These are phyloP conservation scores for Hetaerina titia DNA, from an alignment of 2,888 invertebrate species.

Conservation along the genomic window DNA sequence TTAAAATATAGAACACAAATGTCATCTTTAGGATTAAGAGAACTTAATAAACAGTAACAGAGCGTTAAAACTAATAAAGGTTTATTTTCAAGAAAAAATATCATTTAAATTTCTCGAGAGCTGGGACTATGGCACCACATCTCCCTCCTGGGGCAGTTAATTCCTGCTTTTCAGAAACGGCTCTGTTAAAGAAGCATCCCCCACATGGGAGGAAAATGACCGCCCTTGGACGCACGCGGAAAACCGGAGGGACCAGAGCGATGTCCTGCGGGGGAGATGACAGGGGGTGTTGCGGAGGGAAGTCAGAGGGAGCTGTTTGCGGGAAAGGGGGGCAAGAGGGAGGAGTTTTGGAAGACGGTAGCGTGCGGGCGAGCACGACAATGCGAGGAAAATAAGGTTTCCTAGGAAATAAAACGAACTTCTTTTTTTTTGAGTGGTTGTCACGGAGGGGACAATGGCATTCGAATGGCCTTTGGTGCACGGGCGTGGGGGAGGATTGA, in stretches of 20 bases:
- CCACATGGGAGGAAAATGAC: too few relatives aligned
- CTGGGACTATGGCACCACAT: too few relatives aligned
- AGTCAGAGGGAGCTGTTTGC: background rate
- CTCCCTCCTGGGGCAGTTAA: too few relatives aligned
- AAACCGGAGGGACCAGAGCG: background rate
- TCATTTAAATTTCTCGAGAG: too few relatives aligned
- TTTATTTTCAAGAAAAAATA: too few relatives aligned
- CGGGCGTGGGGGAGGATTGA: conserved; percentile 9
- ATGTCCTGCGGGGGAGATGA: background rate
- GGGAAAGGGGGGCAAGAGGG: background rate
- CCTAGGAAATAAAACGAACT: background rate
- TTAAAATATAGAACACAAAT: too few relatives aligned
- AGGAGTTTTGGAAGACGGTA: background rate
- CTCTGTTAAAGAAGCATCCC: too few relatives aligned
- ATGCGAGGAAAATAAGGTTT: conserved; percentile 22
- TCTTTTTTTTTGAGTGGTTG: background rate
- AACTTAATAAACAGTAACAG: too few relatives aligned
- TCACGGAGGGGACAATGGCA: background rate
- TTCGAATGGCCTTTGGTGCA: background rate
- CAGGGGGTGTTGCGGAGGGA: background rate
- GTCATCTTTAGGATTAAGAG: too few relatives aligned
- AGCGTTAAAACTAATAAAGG: too few relatives aligned
- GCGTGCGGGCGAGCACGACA: conserved; percentile 1
- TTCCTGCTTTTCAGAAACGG: too few relatives aligned
- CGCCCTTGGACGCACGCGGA: background rate